These are phyloP conservation scores for Oxycera nigricornis DNA, from an alignment of 2,888 invertebrate species.

Conservation along the genomic window DNA sequence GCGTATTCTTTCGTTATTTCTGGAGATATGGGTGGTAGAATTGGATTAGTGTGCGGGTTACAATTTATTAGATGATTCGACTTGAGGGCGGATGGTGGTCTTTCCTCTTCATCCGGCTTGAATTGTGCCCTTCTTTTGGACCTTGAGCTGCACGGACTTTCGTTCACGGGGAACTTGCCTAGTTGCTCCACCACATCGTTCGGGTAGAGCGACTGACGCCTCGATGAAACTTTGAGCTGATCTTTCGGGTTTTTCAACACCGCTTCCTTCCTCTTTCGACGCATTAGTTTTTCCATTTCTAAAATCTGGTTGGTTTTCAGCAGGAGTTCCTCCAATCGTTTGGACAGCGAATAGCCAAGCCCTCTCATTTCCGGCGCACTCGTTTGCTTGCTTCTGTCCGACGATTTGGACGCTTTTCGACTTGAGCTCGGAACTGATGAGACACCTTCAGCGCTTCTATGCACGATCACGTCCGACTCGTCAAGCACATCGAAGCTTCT, in stretches of 20 bases:
- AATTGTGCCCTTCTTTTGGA: constrained; percentile 27
- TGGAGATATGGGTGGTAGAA: constrained; percentile 44
- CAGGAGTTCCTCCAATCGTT: constrained; percentile 55
- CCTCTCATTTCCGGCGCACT: constrained; percentile 48
- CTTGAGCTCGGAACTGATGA: constrained; percentile 43
- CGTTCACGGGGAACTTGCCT: constrained; percentile 1
- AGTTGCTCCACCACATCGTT: constrained; percentile 41
- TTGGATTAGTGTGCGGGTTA: background rate
- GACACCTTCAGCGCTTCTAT: constrained; percentile 50
- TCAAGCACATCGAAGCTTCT: constrained; percentile 65
- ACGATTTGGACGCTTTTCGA: constrained; percentile 32
- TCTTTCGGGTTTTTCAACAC: constrained; percentile 58
- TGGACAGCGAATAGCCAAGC: constrained; percentile 55
- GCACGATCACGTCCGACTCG: constrained; percentile 51
- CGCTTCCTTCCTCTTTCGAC: constrained; percentile 45
- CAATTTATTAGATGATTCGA: constrained; percentile 44
- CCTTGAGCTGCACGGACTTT: background rate
- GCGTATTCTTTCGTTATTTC: constrained; percentile 44
- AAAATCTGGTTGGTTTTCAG: constrained; percentile 58
- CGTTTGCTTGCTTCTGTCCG: constrained; percentile 41
- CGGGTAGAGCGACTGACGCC: constrained; percentile 28
- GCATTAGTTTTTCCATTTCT: constrained; percentile 55
- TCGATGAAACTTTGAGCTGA: constrained; percentile 54
- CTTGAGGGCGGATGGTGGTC: constrained; percentile 45
- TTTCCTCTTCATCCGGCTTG: constrained; percentile 49